phyloP scores from a whole-genome alignment of 1,140 invertebrate genomes.

The Micrasema minimum region DNA sequence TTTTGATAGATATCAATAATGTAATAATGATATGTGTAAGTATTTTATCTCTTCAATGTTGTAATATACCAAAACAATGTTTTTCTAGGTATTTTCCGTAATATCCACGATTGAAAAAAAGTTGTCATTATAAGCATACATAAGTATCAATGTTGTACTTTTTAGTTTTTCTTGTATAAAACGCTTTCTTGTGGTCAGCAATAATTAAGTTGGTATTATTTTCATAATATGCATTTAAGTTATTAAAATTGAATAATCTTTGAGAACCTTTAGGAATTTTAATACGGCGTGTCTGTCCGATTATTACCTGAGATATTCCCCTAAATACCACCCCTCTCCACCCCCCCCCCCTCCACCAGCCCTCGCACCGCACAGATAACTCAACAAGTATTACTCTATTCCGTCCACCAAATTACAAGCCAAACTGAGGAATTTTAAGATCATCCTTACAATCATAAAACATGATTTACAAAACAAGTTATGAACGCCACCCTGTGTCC shows the following conservation, averaged over 20 bases:
- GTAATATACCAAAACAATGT: neutral
- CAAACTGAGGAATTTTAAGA: neutral
- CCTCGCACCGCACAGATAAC: neutral
- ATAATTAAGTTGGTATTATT: neutral
- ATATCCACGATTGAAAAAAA: neutral
- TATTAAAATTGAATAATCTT: neutral
- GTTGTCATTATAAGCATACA: neutral
- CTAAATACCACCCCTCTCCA: conserved; percentile 4
- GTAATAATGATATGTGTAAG: too few species aligned
- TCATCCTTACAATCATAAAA: neutral
- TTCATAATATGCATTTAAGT: neutral
- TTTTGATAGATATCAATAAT: too few species aligned
- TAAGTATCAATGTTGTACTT: neutral
- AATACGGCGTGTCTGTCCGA: conserved; percentile 9
- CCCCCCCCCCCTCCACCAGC: neutral
- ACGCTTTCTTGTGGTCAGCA: neutral
- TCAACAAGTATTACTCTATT: neutral
- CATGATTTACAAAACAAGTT: neutral
- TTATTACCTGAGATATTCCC: conserved; percentile 13
- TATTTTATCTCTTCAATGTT: too few species aligned
- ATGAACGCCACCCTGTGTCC: neutral
- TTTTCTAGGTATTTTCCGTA: neutral
- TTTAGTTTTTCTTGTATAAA: neutral
- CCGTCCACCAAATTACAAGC: neutral
- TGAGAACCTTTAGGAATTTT: conserved; percentile 32